Percentiles rank a stretch among this genome's conserved stretches.
Evolutionary conservation across 2,797 vertebrate genomes (phyloP).

Genomic region (Pangasius larnaudii): DNA sequence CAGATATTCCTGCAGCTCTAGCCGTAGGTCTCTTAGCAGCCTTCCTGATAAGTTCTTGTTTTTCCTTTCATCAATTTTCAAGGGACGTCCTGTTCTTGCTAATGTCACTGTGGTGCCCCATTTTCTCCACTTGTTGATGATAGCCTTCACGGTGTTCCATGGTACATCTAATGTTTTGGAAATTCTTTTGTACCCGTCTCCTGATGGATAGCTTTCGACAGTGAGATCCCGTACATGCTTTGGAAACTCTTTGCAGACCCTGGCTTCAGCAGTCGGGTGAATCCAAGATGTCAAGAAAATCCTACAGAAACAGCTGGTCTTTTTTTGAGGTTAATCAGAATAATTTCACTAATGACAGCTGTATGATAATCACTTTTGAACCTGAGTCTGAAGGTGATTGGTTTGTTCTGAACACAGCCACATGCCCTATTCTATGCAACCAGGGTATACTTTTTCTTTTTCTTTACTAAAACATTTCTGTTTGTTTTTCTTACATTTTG

Average conservation of each 20-base stretch:
- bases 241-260: background rate
- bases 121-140: background rate
- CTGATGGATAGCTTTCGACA: background rate
- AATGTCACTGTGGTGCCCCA: background rate
- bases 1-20: constrained; percentile 10
- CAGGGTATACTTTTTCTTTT: background rate
- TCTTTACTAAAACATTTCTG: background rate
- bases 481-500: background rate
- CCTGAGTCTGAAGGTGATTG: background rate
- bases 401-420: background rate
- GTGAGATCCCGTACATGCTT: background rate
- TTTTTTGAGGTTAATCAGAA: background rate
- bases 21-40: background rate
- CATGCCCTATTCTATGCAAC: background rate
- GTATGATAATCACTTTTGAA: background rate
- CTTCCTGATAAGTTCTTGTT: background rate
- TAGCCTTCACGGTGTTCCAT: background rate
- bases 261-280: background rate
- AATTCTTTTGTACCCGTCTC: background rate
- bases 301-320: background rate
- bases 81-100: background rate
- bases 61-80: background rate
- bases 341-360: background rate
- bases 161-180: background rate
- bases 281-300: background rate